Percentiles rank a stretch among this genome's conserved stretches.
phyloP scores from a whole-genome alignment of 2,888 invertebrate genomes.

The Eumacrocentrus americanus region DNA sequence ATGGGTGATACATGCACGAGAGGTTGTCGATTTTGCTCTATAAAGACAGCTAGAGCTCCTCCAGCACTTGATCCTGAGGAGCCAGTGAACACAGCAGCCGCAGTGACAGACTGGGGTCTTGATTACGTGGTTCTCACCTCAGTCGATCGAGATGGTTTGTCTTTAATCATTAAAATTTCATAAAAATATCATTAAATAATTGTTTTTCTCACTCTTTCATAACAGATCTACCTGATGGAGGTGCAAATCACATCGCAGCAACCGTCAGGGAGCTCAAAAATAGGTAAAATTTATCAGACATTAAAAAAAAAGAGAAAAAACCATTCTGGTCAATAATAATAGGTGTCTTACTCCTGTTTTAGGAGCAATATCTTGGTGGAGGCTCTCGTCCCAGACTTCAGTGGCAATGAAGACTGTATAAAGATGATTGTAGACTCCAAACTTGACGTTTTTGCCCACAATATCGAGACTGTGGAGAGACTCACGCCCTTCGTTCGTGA shows the following conservation, averaged over 20 bases:
- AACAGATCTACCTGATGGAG: constrained; percentile 91
- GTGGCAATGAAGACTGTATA: constrained; percentile 79
- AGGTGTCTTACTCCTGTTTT: constrained; percentile 52
- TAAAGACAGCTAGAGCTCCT: constrained; percentile 92
- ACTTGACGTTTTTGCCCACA: constrained; percentile 97
- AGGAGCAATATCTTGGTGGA: constrained; percentile 90
- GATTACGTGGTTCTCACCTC: constrained; percentile 98
- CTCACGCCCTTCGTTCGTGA: constrained; percentile 93
- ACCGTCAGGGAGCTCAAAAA: constrained; percentile 65
- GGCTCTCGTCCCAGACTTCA: constrained; percentile 96
- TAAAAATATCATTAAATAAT: too few relatives aligned
- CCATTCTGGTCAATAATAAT: neutral
- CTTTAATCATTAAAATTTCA: neutral
- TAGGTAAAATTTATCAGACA: constrained; percentile 40
- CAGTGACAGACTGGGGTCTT: constrained; percentile 92
- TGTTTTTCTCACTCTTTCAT: constrained; percentile 20
- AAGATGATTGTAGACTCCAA: constrained; percentile 79
- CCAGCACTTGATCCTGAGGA: constrained; percentile 89
- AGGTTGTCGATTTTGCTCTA: constrained; percentile 97
- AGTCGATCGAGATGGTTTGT: constrained; percentile 92
- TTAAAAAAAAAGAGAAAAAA: too few relatives aligned
- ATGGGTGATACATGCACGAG: constrained; percentile 99
- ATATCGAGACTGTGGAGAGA: constrained; percentile 94
- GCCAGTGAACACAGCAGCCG: constrained; percentile 90
- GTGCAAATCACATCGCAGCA: constrained; percentile 90